Evolutionary conservation across 1,140 invertebrate genomes (phyloP).

Genomic region (Araneus ventricosus): DNA sequence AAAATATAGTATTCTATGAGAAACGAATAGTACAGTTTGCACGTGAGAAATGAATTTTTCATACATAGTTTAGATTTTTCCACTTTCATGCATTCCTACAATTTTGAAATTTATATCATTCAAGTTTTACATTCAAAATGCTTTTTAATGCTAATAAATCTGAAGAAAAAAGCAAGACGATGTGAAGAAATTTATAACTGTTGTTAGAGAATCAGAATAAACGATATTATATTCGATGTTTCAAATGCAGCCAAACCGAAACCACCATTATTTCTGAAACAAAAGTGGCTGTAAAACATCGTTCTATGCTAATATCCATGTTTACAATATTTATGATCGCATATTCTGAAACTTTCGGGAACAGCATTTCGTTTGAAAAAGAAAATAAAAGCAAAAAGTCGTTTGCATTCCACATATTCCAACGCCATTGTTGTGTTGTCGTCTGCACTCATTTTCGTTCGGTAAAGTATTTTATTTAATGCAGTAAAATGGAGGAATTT

Average conservation of each 20-base stretch:
- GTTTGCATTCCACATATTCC: slow-evolving; percentile 25
- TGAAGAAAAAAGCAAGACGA: too few species aligned
- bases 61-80: too few species aligned
- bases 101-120: too few species aligned
- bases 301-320: slow-evolving; percentile 50
- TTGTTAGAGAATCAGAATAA: neutral
- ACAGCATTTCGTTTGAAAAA: neutral
- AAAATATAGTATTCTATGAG: too few species aligned
- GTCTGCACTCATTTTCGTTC: neutral
- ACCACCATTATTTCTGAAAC: neutral
- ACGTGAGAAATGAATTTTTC: too few species aligned
- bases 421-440: neutral
- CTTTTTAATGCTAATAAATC: neutral
- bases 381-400: neutral
- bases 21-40: too few species aligned
- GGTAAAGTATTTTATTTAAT: slow-evolving; percentile 34
- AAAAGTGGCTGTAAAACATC: slow-evolving; percentile 16
- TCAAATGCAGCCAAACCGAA: neutral
- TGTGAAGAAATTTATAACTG: neutral
- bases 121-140: neutral
- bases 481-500: slow-evolving; percentile 29
- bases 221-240: neutral
- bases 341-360: slow-evolving; percentile 2
- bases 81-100: too few species aligned
- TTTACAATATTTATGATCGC: slow-evolving; percentile 56